These are phyloP conservation scores for Uropetala carovei DNA, from an alignment of 2,888 invertebrate genomes.

Conservation along the genomic window DNA sequence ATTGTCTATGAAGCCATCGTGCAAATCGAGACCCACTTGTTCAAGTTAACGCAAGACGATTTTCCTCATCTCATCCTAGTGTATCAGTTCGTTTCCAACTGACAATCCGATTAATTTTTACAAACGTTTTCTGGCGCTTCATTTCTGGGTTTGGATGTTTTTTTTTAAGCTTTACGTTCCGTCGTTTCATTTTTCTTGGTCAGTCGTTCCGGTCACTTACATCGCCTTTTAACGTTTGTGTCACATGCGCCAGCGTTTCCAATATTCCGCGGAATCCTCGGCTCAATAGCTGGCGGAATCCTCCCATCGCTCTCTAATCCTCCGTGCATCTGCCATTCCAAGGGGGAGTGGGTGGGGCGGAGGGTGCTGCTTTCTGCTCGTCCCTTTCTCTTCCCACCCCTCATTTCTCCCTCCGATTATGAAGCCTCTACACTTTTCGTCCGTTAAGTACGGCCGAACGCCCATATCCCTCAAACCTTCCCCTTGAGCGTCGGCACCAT, in stretches of 20 bases:
- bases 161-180: neutral
- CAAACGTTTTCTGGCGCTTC: too few relatives aligned
- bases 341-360: neutral
- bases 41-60: too few relatives aligned
- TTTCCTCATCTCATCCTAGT: too few relatives aligned
- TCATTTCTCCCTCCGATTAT: neutral
- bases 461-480: neutral
- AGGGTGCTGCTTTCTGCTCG: neutral
- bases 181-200: neutral
- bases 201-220: neutral
- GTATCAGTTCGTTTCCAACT: too few relatives aligned
- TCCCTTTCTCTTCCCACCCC: neutral
- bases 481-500: neutral
- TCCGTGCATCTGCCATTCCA: neutral
- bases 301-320: too few relatives aligned
- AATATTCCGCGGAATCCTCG: neutral
- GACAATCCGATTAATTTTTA: too few relatives aligned
- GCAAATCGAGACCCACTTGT: too few relatives aligned
- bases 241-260: neutral
- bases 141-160: too few relatives aligned
- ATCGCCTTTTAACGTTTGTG: neutral
- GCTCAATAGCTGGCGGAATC: neutral
- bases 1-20: too few relatives aligned
- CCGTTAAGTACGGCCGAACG: slow-evolving; percentile 20
- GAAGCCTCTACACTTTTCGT: neutral